A percentile compares a stretch with the other conserved stretches of the same genome.
These are phyloP conservation scores for Ataeniobius toweri DNA, from an alignment of 2,797 vertebrate species.

Conservation along the genomic window DNA sequence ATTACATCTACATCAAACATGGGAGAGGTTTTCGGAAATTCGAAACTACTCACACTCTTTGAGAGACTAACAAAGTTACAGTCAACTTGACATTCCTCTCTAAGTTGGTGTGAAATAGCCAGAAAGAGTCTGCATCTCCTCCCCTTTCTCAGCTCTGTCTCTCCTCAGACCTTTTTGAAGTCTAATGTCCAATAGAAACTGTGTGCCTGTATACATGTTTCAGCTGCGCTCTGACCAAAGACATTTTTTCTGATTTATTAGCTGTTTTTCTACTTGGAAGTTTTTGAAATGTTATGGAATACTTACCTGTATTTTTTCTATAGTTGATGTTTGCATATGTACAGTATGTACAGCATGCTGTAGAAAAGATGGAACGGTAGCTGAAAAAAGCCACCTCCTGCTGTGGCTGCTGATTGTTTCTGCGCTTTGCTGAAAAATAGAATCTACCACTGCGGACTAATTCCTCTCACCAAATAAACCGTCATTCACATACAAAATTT, in stretches of 20 bases:
- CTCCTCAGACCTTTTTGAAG: slow-evolving; percentile 65
- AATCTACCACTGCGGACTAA: slow-evolving; percentile 67
- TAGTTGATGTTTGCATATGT: slow-evolving; percentile 1
- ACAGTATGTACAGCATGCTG: not conserved
- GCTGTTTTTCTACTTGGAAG: slow-evolving; percentile 56
- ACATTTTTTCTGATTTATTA: slow-evolving; percentile 41
- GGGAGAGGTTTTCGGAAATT: slow-evolving; percentile 33
- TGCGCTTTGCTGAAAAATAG: slow-evolving; percentile 72
- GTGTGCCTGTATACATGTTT: slow-evolving; percentile 17
- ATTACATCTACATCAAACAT: slow-evolving; percentile 42
- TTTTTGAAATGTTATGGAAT: slow-evolving; percentile 51
- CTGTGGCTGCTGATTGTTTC: slow-evolving; percentile 72
- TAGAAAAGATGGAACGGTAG: slow-evolving; percentile 42
- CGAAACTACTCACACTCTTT: slow-evolving; percentile 42
- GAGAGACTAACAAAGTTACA: slow-evolving; percentile 56
- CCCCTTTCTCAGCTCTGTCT: slow-evolving; percentile 41
- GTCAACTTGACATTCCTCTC: slow-evolving; percentile 56
- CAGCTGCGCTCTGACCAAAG: slow-evolving; percentile 30
- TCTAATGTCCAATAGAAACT: slow-evolving; percentile 39
- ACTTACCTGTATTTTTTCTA: too few species aligned
- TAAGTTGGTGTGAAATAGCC: slow-evolving; percentile 42
- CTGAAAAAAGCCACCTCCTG: slow-evolving; percentile 52
- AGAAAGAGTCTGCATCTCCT: slow-evolving; percentile 44
- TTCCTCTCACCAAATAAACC: slow-evolving; percentile 54
- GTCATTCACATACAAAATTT: slow-evolving; percentile 1